Conservation (phyloP, 2,113 vertebrate species). For the Alouatta palliata region DNA sequence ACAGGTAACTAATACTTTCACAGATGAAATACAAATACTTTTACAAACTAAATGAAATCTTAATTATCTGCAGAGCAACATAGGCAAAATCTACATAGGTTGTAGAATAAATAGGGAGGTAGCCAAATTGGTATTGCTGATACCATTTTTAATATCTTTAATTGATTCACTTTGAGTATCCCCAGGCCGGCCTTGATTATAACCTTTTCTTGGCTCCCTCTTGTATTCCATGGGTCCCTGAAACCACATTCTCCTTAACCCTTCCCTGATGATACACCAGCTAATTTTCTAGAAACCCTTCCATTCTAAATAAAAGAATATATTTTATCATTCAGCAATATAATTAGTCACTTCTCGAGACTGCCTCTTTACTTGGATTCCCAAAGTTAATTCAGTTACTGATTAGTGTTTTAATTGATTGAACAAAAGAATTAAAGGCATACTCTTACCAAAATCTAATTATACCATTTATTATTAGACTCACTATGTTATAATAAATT, state of each 20-base stretch:
- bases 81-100: not conserved
- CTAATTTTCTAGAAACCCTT: not conserved
- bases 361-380: not conserved
- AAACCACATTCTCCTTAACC: not conserved
- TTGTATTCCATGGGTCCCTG: not conserved
- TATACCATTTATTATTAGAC: not conserved
- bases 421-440: not conserved
- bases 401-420: not conserved
- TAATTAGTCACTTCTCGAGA: not conserved
- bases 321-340: not conserved
- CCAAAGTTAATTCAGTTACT: not conserved
- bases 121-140: not conserved
- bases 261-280: not conserved
- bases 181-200: not conserved
- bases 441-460: not conserved
- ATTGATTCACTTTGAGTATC: not conserved
- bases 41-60: not conserved
- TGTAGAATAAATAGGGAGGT: not conserved
- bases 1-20: not conserved
- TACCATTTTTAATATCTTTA: not conserved
- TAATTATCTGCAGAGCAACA: not conserved
- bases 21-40: not conserved
- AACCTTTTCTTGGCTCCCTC: not conserved
- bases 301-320: not conserved
- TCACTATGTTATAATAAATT: not conserved